A percentile compares a stretch with the other conserved stretches of the same genome.
phyloP scores from a whole-genome alignment of 1,140 invertebrate genomes.

The Sipha flava region DNA sequence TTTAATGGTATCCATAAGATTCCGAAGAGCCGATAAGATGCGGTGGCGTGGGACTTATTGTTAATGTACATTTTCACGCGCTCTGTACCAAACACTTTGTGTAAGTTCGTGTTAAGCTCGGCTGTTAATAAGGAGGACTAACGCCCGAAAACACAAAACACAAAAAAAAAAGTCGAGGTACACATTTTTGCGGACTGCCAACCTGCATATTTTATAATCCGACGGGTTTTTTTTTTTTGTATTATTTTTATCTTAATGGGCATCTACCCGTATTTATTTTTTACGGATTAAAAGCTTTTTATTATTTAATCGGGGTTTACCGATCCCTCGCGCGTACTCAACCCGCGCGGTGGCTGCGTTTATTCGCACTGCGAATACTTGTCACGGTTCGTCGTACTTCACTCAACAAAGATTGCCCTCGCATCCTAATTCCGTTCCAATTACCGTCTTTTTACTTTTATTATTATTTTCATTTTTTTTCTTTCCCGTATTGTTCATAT shows the following conservation, averaged over 20 bases:
- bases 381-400: slow-evolving; percentile 26
- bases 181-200: slow-evolving; percentile 5
- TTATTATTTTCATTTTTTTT: background rate
- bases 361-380: slow-evolving; percentile 6
- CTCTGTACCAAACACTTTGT: background rate
- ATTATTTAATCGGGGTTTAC: slow-evolving; percentile 31
- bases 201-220: slow-evolving; percentile 30
- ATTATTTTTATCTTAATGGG: background rate
- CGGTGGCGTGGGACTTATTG: background rate
- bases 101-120: background rate
- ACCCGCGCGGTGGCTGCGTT: background rate
- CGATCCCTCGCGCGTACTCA: background rate
- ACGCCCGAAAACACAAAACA: background rate
- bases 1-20: no score
- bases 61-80: background rate
- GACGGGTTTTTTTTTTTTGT: background rate
- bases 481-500: background rate
- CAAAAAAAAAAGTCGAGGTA: background rate
- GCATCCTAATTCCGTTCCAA: slow-evolving; percentile 2
- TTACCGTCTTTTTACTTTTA: slow-evolving; percentile 18
- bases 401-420: slow-evolving; percentile 17
- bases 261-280: slow-evolving; percentile 30
- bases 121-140: no score
- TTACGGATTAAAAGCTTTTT: slow-evolving; percentile 24
- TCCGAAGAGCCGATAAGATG: no score